Conservation (phyloP, 2,888 invertebrate species). For the Acanthosoma haemorrhoidale region DNA sequence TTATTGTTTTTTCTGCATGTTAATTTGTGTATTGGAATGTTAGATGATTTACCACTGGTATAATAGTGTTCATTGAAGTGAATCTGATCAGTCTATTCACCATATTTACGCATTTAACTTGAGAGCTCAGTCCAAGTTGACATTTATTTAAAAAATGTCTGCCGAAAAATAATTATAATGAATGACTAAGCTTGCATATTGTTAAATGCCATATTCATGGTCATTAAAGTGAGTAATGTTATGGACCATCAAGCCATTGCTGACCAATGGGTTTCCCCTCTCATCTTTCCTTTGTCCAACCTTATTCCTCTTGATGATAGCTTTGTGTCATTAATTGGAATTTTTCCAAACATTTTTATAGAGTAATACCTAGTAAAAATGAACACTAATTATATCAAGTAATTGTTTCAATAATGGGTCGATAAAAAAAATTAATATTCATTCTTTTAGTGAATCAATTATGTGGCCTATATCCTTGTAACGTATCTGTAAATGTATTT, state of each 20-base stretch:
- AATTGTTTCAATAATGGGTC: too few species aligned
- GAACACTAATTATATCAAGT: too few species aligned
- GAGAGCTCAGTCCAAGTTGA: neutral
- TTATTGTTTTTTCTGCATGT: neutral
- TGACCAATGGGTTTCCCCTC: constrained; percentile 21
- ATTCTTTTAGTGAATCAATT: too few species aligned
- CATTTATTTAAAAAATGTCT: neutral
- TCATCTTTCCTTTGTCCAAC: neutral
- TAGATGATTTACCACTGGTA: neutral
- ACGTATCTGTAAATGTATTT: neutral
- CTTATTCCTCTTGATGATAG: neutral
- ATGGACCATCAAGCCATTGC: constrained; percentile 18
- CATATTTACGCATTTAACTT: neutral
- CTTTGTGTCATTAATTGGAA: too few species aligned
- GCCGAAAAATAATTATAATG: neutral
- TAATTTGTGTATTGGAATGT: neutral
- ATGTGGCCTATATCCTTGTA: too few species aligned
- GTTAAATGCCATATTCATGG: neutral
- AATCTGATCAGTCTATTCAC: neutral
- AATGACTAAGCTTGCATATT: neutral
- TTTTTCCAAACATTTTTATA: too few species aligned
- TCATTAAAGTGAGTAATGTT: neutral
- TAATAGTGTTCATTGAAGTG: neutral
- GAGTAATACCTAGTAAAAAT: too few species aligned
- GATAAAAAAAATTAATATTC: too few species aligned